Evolutionary conservation across 2,113 vertebrate species (phyloP), one percentile per base, ranked within the genome.

Genomic region (Tiliqua scincoides): DNA sequence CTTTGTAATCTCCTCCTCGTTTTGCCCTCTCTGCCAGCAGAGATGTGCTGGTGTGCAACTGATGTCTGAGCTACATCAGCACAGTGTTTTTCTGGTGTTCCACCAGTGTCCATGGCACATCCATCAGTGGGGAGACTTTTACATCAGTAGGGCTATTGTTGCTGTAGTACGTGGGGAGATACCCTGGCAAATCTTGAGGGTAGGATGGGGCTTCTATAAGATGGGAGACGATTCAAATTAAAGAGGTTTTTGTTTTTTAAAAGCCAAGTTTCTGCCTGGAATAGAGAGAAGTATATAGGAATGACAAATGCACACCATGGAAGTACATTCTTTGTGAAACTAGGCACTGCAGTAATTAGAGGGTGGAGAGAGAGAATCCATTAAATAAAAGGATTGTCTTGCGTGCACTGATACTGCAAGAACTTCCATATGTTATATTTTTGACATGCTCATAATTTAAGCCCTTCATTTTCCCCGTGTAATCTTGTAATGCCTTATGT

Each of bases 401-500:
- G 52, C 59, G 7, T 23, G 1, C 70, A 83, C 61, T 77, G 70
- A 85, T 90, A 83, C 3, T 91, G 35, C 70, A 91, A 75, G 84
- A 87, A 88, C 0, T 0, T 77, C 65, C 84, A 63, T 86, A 52
- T 83, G 87, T 93, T 82, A 79, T 83, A 68, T 62, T 91, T 93
- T 89, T 93, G 87, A 27, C 62, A 79, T 77, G 73, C 21, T 5
- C 27, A 52, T 89, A 87, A 89, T 89, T 90, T 89, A 92, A 89
- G 3, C 14, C 23, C 1, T 1, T 91, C 4, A 77, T 90, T 95
- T 62, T 91, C 35, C 82, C 87, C 52, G 91, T 0, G 0, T 91
- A 91, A 90, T 89, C 87, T 89, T 86, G 12, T 89, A 85, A 94
- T 91, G 21, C 43, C 43, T 84, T 84, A 82, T 79, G 76, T 90